Evolutionary conservation across 2,113 vertebrate genomes (phyloP).

Genomic region (Phyllostomus hastatus): DNA sequence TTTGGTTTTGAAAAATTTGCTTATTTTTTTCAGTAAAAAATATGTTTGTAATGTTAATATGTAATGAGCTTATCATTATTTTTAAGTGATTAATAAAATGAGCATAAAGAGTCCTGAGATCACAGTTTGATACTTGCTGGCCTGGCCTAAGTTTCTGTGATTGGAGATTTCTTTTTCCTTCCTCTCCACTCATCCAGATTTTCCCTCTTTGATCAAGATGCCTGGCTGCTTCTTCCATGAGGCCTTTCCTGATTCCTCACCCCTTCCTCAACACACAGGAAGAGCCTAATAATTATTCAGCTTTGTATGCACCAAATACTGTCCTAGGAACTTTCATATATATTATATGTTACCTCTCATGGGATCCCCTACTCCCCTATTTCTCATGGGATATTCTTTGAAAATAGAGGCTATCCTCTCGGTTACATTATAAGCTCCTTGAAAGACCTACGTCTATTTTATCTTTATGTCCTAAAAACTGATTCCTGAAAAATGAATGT

Average conservation of each 20-base stretch:
- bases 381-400: background rate
- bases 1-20: background rate
- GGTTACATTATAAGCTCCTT: background rate
- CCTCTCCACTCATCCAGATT: background rate
- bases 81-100: background rate
- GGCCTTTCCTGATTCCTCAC: background rate
- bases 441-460: background rate
- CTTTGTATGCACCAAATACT: background rate
- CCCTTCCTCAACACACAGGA: background rate
- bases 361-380: background rate
- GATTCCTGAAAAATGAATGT: background rate
- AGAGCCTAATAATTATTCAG: background rate
- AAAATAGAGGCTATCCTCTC: background rate
- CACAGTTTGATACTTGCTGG: background rate
- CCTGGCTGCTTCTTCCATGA: background rate
- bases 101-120: background rate
- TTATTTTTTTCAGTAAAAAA: constrained; percentile 3
- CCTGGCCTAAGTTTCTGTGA: background rate
- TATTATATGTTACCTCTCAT: background rate
- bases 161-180: background rate
- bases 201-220: background rate
- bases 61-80: background rate
- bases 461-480: background rate
- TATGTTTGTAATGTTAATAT: background rate
- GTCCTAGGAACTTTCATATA: background rate